A percentile compares a stretch with the other conserved stretches of the same genome.
Conservation (phyloP, 1,140 invertebrate species). For the Adoxophyes honmai region DNA sequence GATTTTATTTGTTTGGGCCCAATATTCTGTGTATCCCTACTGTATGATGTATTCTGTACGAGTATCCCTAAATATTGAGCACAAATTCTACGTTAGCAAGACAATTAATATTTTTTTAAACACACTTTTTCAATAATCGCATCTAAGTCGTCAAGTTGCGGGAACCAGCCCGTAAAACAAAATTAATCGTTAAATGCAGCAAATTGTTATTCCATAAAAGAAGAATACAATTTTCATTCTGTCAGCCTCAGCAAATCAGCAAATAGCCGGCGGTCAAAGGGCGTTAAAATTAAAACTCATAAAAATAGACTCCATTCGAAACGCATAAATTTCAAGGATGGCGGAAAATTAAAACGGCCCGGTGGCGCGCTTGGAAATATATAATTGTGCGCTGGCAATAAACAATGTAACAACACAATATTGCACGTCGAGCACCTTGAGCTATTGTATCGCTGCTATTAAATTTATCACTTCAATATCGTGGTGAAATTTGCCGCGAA, state of each 20-base stretch:
- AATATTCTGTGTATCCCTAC: too few relatives aligned
- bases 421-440: conserved; percentile 23
- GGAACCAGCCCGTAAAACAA: too few relatives aligned
- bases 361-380: conserved; percentile 34
- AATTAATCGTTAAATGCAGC: too few relatives aligned
- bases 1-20: conserved; percentile 41
- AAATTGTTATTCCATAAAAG: neutral
- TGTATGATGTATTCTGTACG: too few relatives aligned
- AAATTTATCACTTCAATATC: conserved; percentile 30
- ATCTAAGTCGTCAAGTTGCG: too few relatives aligned
- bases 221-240: conserved; percentile 7
- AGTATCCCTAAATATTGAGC: too few relatives aligned
- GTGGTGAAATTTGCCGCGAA: conserved; percentile 14
- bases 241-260: conserved; percentile 1
- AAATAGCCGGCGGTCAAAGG: conserved; percentile 3
- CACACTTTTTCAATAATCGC: too few relatives aligned
- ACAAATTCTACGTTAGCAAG: too few relatives aligned
- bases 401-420: conserved; percentile 32
- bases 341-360: conserved; percentile 58
- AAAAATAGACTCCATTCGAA: conserved; percentile 26
- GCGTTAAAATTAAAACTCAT: conserved; percentile 16
- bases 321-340: conserved; percentile 45
- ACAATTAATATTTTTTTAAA: too few relatives aligned
- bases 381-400: conserved; percentile 26
- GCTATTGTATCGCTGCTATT: conserved; percentile 16